These are phyloP conservation scores for Paramisgurnus dabryanus DNA, from an alignment of 2,113 vertebrate genomes.

Conservation along the genomic window DNA sequence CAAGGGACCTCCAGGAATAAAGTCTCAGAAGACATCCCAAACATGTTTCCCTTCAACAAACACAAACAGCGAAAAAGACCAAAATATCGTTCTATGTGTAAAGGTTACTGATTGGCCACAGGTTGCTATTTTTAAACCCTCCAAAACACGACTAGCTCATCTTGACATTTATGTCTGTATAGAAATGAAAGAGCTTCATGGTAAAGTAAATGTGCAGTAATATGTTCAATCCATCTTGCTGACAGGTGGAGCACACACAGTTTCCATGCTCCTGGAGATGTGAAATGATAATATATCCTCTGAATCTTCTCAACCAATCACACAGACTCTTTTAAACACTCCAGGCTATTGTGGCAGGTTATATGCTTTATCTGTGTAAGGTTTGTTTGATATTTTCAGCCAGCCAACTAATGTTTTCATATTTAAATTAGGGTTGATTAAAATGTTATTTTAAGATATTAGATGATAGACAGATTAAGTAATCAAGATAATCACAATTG, in stretches of 20 bases:
- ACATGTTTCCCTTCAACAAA: constrained; percentile 1
- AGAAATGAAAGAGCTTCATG: constrained; percentile 28
- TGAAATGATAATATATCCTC: constrained; percentile 19
- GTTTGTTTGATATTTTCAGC: too few relatives aligned
- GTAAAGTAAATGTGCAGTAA: constrained; percentile 47
- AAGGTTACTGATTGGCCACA: constrained; percentile 25
- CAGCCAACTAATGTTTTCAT: too few relatives aligned
- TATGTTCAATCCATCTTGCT: constrained; percentile 50
- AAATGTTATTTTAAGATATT: too few relatives aligned
- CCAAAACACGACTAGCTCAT: background rate
- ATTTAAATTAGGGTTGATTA: too few relatives aligned
- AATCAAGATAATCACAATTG: too few relatives aligned
- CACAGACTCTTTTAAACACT: background rate
- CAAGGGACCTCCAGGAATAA: background rate
- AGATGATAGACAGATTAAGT: too few relatives aligned
- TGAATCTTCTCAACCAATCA: constrained; percentile 3
- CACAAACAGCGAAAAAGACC: background rate
- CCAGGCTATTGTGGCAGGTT: too few relatives aligned
- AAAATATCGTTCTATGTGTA: constrained; percentile 7
- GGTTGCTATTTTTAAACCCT: background rate
- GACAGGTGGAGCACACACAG: constrained; percentile 41
- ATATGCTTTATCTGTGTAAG: too few relatives aligned
- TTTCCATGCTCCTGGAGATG: constrained; percentile 22
- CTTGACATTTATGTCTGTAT: constrained; percentile 48
- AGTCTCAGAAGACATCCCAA: background rate